Evolutionary conservation across 1,140 invertebrate genomes (phyloP), one percentile per base, ranked within the genome.

Genomic region (Drosophila virilis): DNA sequence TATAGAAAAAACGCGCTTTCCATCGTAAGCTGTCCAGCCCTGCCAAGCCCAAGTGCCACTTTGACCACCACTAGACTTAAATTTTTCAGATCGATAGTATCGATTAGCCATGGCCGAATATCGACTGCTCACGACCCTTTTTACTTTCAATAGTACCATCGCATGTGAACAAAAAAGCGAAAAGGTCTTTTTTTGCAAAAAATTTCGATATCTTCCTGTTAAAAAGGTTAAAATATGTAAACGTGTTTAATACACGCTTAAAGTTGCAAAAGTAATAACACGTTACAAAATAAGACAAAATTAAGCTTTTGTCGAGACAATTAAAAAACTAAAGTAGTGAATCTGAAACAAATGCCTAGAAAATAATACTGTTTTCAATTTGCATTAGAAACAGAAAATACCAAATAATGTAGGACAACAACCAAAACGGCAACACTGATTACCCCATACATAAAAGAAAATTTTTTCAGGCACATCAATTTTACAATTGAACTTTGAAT

Each of bases 371-470:
- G 33, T 15, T 37, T 15, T 8, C 33, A 54, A 54, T 6, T 54
- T 15, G 2, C 13, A 54, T 15, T 15, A 54, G 13, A 37, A 1
- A 10, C 0, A 8, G 46, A 59, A 46, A 35, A 59, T 46, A 46
- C 57, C 32, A 46, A 59, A 59, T 35, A 2, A 28, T 17, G n/a
- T 10, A 46, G 37, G 12, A 17, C 8, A 58, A 59, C 13, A 59
- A 15, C 0, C 3, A 45, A 17, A 45, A 46, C 57, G 57, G 57
- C 32, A 35, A 59, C 60, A 65, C 69, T 74, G 42, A 22, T 42
- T 40, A 54, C 72, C 72, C 58, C 68, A 70, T 74, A 70, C 68
- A 74, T 58, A 71, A 74, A 70, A 70, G 66, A 72, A 74, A 70
- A 54, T 74, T 74, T 69, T 71, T 68, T 62, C 55, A 64, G 28